Percentiles rank a stretch among this genome's conserved stretches.
These are phyloP conservation scores for Thelaira solivaga DNA, from an alignment of 2,888 invertebrate species.

Conservation along the genomic window DNA sequence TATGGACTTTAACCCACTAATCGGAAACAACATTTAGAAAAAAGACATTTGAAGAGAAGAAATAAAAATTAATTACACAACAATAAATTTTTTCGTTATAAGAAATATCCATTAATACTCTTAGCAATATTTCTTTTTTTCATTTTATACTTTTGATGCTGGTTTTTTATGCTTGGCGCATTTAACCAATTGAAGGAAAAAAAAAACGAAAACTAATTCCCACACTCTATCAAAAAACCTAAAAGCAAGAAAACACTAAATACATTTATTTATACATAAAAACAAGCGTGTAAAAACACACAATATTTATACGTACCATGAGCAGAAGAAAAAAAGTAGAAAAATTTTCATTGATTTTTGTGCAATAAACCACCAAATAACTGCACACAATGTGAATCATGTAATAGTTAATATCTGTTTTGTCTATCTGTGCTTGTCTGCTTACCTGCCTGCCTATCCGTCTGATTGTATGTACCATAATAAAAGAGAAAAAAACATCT, in stretches of 20 bases:
- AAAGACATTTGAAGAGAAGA: constrained; percentile 3
- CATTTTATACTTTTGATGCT: constrained; percentile 34
- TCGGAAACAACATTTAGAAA: constrained; percentile 35
- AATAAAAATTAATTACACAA: constrained; percentile 41
- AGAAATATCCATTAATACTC: constrained; percentile 22
- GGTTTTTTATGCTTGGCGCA: constrained; percentile 21
- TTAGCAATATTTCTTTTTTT: constrained; percentile 42
- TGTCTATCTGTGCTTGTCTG: constrained; percentile 4
- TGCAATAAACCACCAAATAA: constrained; percentile 59
- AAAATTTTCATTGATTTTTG: constrained; percentile 55
- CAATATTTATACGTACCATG: background rate
- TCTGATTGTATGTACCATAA: background rate
- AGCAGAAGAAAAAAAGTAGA: constrained; percentile 5
- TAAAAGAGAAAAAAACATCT: constrained; percentile 35
- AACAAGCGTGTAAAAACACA: constrained; percentile 14
- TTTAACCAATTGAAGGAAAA: constrained; percentile 41
- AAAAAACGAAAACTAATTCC: constrained; percentile 50
- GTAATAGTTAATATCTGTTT: constrained; percentile 37
- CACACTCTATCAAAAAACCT: constrained; percentile 52
- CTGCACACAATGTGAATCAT: constrained; percentile 58
- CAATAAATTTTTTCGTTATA: constrained; percentile 26
- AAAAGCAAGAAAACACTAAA: constrained; percentile 39
- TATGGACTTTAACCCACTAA: constrained; percentile 35
- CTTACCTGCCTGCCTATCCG: background rate
- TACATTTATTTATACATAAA: constrained; percentile 23